phyloP scores from a whole-genome alignment of 1,140 invertebrate genomes.

The Drosophila bipectinata region DNA sequence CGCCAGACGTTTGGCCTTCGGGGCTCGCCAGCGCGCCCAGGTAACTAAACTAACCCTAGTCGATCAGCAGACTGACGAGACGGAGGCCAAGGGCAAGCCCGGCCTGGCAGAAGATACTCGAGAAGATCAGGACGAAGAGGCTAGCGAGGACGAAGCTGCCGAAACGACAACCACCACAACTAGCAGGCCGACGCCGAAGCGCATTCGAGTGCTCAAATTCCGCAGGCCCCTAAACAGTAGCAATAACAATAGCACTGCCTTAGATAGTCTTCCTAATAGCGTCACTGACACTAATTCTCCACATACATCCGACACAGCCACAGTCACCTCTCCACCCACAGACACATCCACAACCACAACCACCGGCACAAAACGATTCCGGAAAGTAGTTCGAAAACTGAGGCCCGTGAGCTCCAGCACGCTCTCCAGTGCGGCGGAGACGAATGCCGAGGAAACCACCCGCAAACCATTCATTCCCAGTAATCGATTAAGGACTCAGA shows the following conservation, averaged over 20 bases:
- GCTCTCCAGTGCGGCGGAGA: constrained; percentile 6
- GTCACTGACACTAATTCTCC: constrained; percentile 45
- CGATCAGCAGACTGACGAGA: constrained; percentile 44
- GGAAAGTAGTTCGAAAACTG: constrained; percentile 77
- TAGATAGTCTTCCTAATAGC: constrained; percentile 51
- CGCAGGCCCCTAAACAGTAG: constrained; percentile 58
- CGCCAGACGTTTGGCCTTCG: constrained; percentile 42
- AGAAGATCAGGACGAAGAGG: constrained; percentile 27
- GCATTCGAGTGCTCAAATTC: constrained; percentile 73
- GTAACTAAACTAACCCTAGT: constrained; percentile 70
- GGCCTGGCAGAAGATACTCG: constrained; percentile 28
- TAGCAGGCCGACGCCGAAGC: constrained; percentile 56
- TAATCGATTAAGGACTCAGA: constrained; percentile 22
- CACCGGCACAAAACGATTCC: constrained; percentile 64
- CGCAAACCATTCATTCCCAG: constrained; percentile 60
- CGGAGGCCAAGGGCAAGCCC: constrained; percentile 29
- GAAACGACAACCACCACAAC: constrained; percentile 29
- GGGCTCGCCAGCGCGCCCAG: constrained; percentile 51
- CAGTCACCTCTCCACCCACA: constrained; percentile 18
- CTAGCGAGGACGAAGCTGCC: constrained; percentile 15
- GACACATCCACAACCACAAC: constrained; percentile 25
- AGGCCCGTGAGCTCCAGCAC: constrained; percentile 36
- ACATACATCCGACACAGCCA: constrained; percentile 26
- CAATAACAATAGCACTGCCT: constrained; percentile 41
- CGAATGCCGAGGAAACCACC: constrained; percentile 38